Evolutionary conservation across 2,113 vertebrate species (phyloP).

Genomic region (Misgurnus anguillicaudatus): DNA sequence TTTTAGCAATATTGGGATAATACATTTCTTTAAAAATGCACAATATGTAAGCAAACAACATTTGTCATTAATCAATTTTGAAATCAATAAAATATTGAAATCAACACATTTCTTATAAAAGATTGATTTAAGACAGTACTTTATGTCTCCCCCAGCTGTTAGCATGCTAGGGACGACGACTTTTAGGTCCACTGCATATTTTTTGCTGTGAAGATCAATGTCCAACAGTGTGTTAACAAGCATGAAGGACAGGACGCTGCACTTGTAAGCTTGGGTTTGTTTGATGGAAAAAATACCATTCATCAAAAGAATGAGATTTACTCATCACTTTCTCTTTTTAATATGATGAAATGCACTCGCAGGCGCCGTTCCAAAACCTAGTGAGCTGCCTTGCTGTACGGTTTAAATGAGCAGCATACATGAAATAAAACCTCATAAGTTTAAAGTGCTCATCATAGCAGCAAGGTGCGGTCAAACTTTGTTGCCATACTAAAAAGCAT

Average conservation of each 20-base stretch:
- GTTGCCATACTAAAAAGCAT: too few relatives aligned
- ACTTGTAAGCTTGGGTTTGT: not conserved
- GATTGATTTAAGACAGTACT: too few relatives aligned
- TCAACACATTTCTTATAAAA: too few relatives aligned
- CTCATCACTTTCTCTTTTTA: not conserved
- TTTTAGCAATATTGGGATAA: too few relatives aligned
- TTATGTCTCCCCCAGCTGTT: not conserved
- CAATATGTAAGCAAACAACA: too few relatives aligned
- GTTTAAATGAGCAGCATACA: too few relatives aligned
- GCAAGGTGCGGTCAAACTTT: too few relatives aligned
- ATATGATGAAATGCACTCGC: not conserved
- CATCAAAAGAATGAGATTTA: slow-evolving; percentile 11
- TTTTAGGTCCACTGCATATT: not conserved
- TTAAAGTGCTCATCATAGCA: not conserved
- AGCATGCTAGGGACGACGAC: not conserved
- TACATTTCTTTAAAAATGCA: too few relatives aligned
- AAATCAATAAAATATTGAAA: too few relatives aligned
- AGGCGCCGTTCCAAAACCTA: not conserved
- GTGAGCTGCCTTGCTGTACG: too few relatives aligned
- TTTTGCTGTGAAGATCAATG: slow-evolving; percentile 6
- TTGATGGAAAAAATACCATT: slow-evolving; percentile 2
- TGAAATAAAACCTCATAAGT: too few relatives aligned
- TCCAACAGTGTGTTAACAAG: slow-evolving; percentile 21
- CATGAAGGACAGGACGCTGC: not conserved
- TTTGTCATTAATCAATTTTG: too few relatives aligned